phyloP scores from a whole-genome alignment of 2,797 vertebrate genomes.

The Nyctibius grandis region DNA sequence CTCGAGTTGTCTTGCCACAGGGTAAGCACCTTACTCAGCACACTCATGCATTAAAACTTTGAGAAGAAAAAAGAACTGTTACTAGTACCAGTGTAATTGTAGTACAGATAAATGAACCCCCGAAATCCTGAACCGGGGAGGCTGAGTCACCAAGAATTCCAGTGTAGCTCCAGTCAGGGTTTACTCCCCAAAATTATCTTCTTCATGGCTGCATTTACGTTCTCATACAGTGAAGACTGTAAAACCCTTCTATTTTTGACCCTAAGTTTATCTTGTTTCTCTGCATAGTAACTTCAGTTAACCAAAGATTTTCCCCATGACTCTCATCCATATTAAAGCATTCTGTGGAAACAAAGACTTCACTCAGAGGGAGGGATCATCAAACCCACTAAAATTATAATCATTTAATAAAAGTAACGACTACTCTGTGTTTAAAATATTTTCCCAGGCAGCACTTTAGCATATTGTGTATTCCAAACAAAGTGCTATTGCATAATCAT shows the following conservation, averaged over 20 bases:
- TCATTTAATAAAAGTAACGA: constrained; percentile 59
- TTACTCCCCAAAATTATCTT: background rate
- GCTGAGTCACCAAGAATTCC: background rate
- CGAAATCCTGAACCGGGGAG: background rate
- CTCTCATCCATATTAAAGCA: constrained; percentile 55
- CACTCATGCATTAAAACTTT: background rate
- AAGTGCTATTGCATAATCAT: constrained; percentile 39
- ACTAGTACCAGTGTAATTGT: background rate
- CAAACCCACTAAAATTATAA: constrained; percentile 45
- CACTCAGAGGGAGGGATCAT: constrained; percentile 19
- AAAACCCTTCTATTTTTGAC: background rate
- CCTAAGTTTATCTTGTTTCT: background rate
- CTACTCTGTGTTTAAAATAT: constrained; percentile 58
- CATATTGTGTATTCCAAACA: constrained; percentile 56
- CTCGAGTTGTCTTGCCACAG: background rate
- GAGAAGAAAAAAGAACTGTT: background rate
- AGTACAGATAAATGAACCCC: background rate
- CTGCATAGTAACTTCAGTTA: background rate
- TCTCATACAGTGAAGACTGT: background rate
- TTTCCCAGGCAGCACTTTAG: constrained; percentile 45
- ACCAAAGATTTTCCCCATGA: background rate
- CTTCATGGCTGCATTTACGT: background rate
- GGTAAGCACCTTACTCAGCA: background rate
- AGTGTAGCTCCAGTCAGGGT: background rate
- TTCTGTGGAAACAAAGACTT: constrained; percentile 46